These are phyloP conservation scores for Xylocopa sonorina DNA, from an alignment of 1,140 invertebrate species.

Conservation along the genomic window DNA sequence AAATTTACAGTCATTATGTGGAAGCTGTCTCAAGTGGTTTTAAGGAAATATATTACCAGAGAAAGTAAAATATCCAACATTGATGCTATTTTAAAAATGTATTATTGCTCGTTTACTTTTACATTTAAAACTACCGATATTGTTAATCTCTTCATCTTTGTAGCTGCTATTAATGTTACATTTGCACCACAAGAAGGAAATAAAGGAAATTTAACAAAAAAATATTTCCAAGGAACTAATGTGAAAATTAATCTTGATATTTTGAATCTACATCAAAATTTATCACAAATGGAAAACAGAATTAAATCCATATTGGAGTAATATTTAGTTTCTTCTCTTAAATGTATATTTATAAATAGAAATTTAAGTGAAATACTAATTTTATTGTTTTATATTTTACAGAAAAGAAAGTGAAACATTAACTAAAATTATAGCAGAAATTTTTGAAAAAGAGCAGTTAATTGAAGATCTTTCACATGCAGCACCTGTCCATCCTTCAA, in stretches of 20 bases:
- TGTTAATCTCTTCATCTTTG: slow-evolving; percentile 27
- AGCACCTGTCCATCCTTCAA: slow-evolving; percentile 61
- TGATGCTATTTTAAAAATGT: neutral
- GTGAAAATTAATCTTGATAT: slow-evolving; percentile 35
- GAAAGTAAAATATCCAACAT: slow-evolving; percentile 50
- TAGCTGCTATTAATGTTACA: slow-evolving; percentile 46
- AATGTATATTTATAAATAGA: neutral
- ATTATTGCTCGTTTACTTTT: slow-evolving; percentile 15
- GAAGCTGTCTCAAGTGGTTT: slow-evolving; percentile 71
- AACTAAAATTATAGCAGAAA: slow-evolving; percentile 53
- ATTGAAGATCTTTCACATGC: slow-evolving; percentile 39
- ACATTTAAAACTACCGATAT: too few relatives aligned
- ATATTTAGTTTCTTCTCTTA: slow-evolving; percentile 25
- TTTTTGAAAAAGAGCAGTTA: slow-evolving; percentile 64
- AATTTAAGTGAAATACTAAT: slow-evolving; percentile 6
- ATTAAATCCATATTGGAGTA: slow-evolving; percentile 59
- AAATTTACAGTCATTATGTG: slow-evolving; percentile 74
- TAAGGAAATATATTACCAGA: slow-evolving; percentile 62
- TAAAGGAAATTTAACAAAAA: slow-evolving; percentile 55
- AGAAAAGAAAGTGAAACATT: slow-evolving; percentile 60
- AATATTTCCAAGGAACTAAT: slow-evolving; percentile 57
- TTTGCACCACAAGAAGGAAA: slow-evolving; percentile 54
- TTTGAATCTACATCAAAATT: slow-evolving; percentile 39
- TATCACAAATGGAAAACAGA: slow-evolving; percentile 50
- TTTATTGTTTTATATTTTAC: slow-evolving; percentile 30